Evolutionary conservation across 2,888 invertebrate species (phyloP).

Genomic region (Cremastinae sp.): DNA sequence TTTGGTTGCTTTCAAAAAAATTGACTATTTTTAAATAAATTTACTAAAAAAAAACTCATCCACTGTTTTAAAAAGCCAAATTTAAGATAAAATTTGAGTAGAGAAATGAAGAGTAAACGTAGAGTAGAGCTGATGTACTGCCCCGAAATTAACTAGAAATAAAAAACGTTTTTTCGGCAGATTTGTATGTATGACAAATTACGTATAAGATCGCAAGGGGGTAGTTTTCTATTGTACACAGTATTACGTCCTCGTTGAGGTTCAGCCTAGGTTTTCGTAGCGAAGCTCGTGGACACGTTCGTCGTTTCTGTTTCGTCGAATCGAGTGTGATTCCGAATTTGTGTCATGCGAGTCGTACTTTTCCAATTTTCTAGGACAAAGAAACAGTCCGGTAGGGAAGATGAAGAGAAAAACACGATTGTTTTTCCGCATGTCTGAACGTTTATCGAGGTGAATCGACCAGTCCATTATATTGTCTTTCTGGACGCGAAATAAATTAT

Average conservation of each 20-base stretch:
- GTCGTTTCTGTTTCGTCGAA: constrained; percentile 15
- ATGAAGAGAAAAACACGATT: neutral
- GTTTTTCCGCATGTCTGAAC: constrained; percentile 39
- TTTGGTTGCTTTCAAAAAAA: too few relatives aligned
- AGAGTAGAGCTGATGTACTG: too few relatives aligned
- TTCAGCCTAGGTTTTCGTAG: too few relatives aligned
- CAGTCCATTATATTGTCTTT: constrained; percentile 28
- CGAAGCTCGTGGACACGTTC: too few relatives aligned
- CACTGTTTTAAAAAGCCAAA: too few relatives aligned
- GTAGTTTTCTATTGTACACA: constrained; percentile 28
- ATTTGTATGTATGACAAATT: neutral
- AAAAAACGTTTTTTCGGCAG: too few relatives aligned
- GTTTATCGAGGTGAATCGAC: constrained; percentile 21
- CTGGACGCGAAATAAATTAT: constrained; percentile 53
- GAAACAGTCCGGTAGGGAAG: neutral
- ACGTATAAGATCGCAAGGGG: neutral
- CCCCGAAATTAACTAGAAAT: too few relatives aligned
- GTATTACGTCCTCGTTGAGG: constrained; percentile 40
- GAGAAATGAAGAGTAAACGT: too few relatives aligned
- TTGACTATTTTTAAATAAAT: too few relatives aligned
- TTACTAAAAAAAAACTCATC: too few relatives aligned
- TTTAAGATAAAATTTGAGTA: too few relatives aligned
- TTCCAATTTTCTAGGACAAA: constrained; percentile 1
- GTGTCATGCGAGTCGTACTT: constrained; percentile 17
- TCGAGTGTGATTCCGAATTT: neutral